phyloP scores from a whole-genome alignment of 2,113 vertebrate genomes.

The Protobothrops flavoviridis region DNA sequence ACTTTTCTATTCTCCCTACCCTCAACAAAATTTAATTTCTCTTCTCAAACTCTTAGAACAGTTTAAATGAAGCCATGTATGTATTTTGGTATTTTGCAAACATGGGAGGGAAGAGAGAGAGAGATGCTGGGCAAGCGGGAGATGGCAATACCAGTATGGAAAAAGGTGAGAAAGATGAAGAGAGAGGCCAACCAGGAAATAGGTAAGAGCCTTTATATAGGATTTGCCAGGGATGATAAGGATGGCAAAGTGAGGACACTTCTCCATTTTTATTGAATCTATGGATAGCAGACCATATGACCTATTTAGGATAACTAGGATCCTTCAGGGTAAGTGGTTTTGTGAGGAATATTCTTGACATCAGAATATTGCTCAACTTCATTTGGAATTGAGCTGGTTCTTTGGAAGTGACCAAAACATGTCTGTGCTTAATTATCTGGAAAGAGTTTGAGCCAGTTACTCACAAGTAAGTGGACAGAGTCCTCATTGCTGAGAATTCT shows the following conservation, averaged over 20 bases:
- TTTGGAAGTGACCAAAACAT: neutral
- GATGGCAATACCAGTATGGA: neutral
- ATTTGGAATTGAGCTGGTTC: neutral
- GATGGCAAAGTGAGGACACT: neutral
- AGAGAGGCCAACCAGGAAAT: neutral
- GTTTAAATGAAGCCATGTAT: neutral
- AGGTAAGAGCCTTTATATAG: neutral
- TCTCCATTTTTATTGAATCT: neutral
- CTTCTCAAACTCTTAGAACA: neutral
- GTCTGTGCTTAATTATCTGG: neutral
- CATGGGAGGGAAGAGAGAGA: accelerated
- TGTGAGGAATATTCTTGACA: neutral
- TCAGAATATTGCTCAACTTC: neutral
- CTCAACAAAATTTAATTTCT: neutral
- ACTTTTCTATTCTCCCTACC: no score
- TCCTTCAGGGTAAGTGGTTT: neutral
- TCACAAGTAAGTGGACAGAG: neutral
- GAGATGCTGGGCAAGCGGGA: neutral
- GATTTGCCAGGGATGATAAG: neutral
- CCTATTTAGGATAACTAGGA: neutral
- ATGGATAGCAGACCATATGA: neutral
- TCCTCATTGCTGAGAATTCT: neutral
- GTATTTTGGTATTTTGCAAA: neutral
- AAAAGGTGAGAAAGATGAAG: neutral
- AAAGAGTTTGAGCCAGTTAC: neutral